These are phyloP conservation scores for Drosophila neotestacea DNA, from an alignment of 2,888 invertebrate genomes.

Conservation along the genomic window DNA sequence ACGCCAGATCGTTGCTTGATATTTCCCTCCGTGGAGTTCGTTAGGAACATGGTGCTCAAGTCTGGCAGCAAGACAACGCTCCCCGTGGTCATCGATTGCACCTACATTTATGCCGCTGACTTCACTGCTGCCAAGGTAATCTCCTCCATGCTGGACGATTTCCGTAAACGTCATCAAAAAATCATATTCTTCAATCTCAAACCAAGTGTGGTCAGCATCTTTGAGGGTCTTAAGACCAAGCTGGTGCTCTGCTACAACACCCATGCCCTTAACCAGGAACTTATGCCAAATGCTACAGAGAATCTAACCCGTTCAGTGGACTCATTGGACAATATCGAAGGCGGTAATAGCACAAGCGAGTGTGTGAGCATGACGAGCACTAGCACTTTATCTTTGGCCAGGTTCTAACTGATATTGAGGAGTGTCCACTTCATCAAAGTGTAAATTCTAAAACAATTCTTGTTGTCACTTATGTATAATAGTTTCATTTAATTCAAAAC, in stretches of 20 bases:
- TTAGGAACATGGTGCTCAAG: conserved; percentile 93
- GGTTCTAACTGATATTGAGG: background rate
- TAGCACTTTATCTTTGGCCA: conserved; percentile 55
- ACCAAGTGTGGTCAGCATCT: conserved; percentile 92
- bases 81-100: conserved; percentile 94
- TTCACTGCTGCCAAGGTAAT: conserved; percentile 94
- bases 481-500: too few relatives aligned
- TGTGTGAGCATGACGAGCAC: conserved; percentile 69
- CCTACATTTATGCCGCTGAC: conserved; percentile 94
- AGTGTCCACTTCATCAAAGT: too few relatives aligned
- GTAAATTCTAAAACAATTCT: too few relatives aligned
- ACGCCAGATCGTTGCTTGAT: conserved; percentile 95
- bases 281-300: conserved; percentile 29
- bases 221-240: conserved; percentile 87
- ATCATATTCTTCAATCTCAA: conserved; percentile 94
- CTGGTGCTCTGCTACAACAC: conserved; percentile 80
- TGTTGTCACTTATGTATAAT: too few relatives aligned
- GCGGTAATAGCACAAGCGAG: conserved; percentile 46
- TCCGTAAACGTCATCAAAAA: conserved; percentile 90
- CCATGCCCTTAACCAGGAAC: conserved; percentile 67
- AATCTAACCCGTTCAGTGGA: conserved; percentile 57
- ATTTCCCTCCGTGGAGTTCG: conserved; percentile 96
- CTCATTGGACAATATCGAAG: conserved; percentile 53
- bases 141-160: conserved; percentile 90
- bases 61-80: conserved; percentile 88